Base-by-base conservation (phyloP, 2,888 invertebrate species). In the Autographa gamma region DNA sequence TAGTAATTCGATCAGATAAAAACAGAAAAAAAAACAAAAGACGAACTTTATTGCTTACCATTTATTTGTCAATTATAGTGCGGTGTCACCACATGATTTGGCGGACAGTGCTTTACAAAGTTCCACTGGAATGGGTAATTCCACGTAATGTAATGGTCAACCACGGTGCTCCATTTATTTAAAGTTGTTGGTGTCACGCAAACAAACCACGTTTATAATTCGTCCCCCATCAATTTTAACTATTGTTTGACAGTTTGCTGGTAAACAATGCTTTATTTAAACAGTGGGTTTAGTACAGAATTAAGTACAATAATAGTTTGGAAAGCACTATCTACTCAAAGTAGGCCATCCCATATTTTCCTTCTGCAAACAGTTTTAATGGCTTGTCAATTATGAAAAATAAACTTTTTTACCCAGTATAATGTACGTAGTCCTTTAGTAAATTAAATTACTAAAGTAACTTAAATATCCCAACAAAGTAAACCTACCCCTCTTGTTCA, bases 301-400 rank as follows among this genome's bases (percentile, higher is more conserved):
- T 16, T 56, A 25, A 14, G 54, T 56, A 56, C 19, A 25, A 48
- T 48, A n/a, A 56, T 11, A 25, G 54, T 56, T 56, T 56, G 43
- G 68, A 34, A 18, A 63, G 68, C 56, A n/a, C 32, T 54, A 48
- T 56, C 11, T n/a, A 56, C 54, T 56, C 34, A 13, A 69, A 54
- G 19, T 43, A 60, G 52, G 54, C 5, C 34, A 9, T 18, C 8
- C 31, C 14, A 5, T 54, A 62, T 25, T 18, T 56, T 60, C 60
- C 25, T 38, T 41, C 60, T 56, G 38, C 19, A 73, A 76, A 73
- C 69, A 64, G 16, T 25, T 32, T 58, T 66, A 73, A 73, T 76
- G 66, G 69, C 58, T 69, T 63, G 54, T 61, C 69, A 69, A 76
- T 73, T 64, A 76, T 60, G 52, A 18, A 66, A 64, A 52, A 63